Base-by-base conservation (phyloP, 2,888 invertebrate genomes). In the Antheraea yamamai region DNA sequence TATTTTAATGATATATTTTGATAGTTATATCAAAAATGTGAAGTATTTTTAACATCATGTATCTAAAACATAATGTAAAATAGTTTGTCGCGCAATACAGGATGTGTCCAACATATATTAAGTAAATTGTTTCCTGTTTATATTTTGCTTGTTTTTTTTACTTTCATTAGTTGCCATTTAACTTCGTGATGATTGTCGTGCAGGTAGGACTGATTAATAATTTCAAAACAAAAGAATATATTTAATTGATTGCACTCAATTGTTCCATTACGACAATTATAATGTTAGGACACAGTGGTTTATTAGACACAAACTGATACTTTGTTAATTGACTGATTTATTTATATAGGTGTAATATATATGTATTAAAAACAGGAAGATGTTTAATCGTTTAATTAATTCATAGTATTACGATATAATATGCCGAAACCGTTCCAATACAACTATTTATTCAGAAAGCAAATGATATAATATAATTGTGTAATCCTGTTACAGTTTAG, bases 401-500 rank as follows among this genome's bases (percentile, higher is more conserved):
- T 55, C 0, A 55, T 20, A 16, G 55, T 16, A 55, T 55, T n/a
- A n/a, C 6, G 58, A n/a, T 58, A 58, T n/a, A 7, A n/a, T 0
- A 58, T 7, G 20, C 7, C n/a, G 8, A 58, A 58, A 58, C 7
- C 20, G n/a, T 58, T n/a, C 7, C 20, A 58, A n/a, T 58, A 58
- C 1, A n/a, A 58, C 4, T 58, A n/a, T 58, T 58, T 58, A 58
- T 20, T 4, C 18, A 55, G 18, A n/a, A 20, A 58, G 8, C 39
- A 52, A 52, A 52, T 52, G 14, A 14, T 18, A 8, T 14, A 66
- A 10, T 66, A 86, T 87, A 83, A 83, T 79, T 90, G 87, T 85
- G 90, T 91, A 91, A 92, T 90, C 88, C 89, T 86, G 88, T 89
- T 87, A 88, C 82, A 68, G 61, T 52, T 75, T 68, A 82, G 77